Conservation (phyloP, 2,797 vertebrate genomes). For the Spheniscus humboldti region DNA sequence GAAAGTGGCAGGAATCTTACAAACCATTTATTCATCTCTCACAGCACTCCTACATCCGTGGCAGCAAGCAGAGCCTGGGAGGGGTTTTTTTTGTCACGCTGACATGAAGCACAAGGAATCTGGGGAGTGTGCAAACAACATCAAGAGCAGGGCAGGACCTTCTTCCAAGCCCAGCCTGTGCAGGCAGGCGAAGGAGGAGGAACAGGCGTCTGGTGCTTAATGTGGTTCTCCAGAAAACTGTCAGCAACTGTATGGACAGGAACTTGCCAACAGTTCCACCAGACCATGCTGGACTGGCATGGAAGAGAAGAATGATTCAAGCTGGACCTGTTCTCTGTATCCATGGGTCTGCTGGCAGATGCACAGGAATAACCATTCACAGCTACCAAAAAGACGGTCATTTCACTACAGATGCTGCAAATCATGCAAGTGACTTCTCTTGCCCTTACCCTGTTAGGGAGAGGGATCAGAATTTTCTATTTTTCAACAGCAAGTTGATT, state of each 20-base stretch:
- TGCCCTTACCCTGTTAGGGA: not conserved
- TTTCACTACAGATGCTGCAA: not conserved
- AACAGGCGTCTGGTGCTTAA: not conserved
- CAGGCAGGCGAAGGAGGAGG: not conserved
- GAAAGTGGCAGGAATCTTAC: not conserved
- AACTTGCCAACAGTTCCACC: not conserved
- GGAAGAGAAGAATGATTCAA: not conserved
- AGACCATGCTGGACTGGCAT: not conserved
- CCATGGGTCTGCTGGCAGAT: not conserved
- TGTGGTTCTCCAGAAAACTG: not conserved
- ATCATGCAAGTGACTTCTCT: not conserved
- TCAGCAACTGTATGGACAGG: not conserved
- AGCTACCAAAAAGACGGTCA: not conserved
- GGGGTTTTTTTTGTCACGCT: not conserved
- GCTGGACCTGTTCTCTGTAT: not conserved
- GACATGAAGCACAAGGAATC: not conserved
- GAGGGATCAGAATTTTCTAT: not conserved
- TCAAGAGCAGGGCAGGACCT: not conserved
- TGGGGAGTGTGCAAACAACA: not conserved
- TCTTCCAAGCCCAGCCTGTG: not conserved
- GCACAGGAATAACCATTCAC: not conserved
- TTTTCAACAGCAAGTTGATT: not conserved
- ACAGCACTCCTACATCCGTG: accelerated
- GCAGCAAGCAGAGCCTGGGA: not conserved
- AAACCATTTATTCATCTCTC: not conserved